These are phyloP conservation scores for Drosophila robusta DNA, from an alignment of 2,888 invertebrate genomes.

Conservation along the genomic window DNA sequence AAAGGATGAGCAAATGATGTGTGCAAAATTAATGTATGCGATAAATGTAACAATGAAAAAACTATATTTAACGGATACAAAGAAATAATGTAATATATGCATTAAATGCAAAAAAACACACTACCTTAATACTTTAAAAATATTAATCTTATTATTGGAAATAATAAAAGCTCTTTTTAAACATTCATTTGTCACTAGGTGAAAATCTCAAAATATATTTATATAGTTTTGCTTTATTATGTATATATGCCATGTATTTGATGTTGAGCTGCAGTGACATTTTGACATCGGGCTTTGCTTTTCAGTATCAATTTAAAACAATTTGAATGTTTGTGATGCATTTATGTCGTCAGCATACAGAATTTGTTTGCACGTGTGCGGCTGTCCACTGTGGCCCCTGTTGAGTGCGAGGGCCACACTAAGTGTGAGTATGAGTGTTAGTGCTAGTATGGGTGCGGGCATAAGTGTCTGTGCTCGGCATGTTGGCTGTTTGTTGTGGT, in stretches of 20 bases:
- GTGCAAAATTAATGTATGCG: constrained; percentile 50
- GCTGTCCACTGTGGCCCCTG: constrained; percentile 12
- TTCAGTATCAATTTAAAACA: constrained; percentile 54
- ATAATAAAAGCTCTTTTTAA: neutral
- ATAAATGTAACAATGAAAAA: constrained; percentile 15
- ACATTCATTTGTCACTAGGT: too few relatives aligned
- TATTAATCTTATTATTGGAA: neutral
- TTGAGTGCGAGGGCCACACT: constrained; percentile 3
- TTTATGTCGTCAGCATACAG: constrained; percentile 46
- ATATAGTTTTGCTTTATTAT: neutral
- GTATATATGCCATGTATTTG: neutral
- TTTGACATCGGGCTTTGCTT: constrained; percentile 31
- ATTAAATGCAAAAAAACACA: neutral
- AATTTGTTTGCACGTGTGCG: constrained; percentile 31
- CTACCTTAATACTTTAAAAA: neutral
- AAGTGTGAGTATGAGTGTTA: neutral
- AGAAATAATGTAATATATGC: neutral
- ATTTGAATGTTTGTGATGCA: constrained; percentile 53
- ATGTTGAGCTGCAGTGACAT: constrained; percentile 23
- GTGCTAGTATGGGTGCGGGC: constrained; percentile 1
- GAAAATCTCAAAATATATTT: too few relatives aligned
- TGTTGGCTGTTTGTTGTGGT: constrained; percentile 65
- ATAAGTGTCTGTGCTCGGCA: constrained; percentile 12
- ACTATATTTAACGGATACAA: constrained; percentile 3
- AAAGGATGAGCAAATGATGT: constrained; percentile 59